Evolutionary conservation across 2,113 vertebrate species (phyloP).

Genomic region (Manacus vitellinus): DNA sequence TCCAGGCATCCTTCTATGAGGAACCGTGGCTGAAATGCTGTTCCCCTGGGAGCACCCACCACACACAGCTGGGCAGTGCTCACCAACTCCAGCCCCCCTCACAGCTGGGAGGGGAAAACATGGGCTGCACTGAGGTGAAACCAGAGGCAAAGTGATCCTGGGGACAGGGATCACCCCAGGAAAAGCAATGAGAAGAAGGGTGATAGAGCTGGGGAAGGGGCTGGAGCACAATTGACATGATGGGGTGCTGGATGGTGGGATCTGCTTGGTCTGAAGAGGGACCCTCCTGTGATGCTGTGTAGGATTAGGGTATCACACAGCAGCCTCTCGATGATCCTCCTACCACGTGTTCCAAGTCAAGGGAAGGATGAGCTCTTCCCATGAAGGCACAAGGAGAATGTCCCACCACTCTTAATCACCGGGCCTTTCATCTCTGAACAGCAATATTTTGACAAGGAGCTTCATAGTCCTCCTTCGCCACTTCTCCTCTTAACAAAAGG

Average conservation of each 20-base stretch:
- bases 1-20: accelerated
- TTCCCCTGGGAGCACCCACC: neutral
- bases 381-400: neutral
- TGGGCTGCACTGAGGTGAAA: neutral
- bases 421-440: neutral
- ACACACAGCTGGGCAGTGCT: neutral
- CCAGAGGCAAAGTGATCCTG: neutral
- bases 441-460: neutral
- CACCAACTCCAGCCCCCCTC: accelerated
- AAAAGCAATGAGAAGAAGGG: neutral
- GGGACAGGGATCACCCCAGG: too few species aligned
- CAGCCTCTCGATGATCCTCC: neutral
- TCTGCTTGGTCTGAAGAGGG: neutral
- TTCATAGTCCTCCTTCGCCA: neutral
- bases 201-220: too few species aligned
- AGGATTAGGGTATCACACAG: neutral
- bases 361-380: neutral
- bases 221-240: neutral
- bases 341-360: accelerated
- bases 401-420: neutral
- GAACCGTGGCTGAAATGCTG: neutral
- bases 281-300: neutral
- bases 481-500: neutral
- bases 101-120: neutral
- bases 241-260: too few species aligned